Percentiles rank a stretch among this genome's conserved stretches.
phyloP scores from a whole-genome alignment of 2,888 invertebrate genomes.

The Tiliacea aurago region DNA sequence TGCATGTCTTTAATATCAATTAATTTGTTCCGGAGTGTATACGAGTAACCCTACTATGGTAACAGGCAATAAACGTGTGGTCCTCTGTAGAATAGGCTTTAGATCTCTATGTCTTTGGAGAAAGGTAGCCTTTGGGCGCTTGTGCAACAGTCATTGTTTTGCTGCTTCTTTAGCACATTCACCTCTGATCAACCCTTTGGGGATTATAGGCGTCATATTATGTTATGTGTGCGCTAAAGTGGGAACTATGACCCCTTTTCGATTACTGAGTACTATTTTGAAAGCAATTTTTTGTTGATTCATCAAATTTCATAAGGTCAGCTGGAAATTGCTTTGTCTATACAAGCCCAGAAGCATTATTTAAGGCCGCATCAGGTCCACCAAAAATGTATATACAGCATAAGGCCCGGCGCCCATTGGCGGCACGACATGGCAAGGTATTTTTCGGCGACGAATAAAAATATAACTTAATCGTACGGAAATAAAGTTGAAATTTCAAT shows the following conservation, averaged over 20 bases:
- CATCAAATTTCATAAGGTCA: not conserved
- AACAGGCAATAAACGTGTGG: slow-evolving; percentile 31
- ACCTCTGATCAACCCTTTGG: too few relatives aligned
- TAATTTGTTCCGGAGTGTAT: slow-evolving; percentile 14
- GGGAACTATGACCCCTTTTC: not conserved
- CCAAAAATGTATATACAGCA: not conserved
- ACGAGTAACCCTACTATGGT: too few relatives aligned
- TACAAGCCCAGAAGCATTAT: not conserved
- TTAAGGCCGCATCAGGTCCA: not conserved
- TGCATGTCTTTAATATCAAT: slow-evolving; percentile 25
- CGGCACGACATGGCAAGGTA: too few relatives aligned
- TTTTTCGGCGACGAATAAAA: too few relatives aligned
- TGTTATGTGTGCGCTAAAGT: too few relatives aligned
- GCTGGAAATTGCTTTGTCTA: not conserved
- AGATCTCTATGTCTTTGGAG: slow-evolving; percentile 17
- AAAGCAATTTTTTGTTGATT: not conserved
- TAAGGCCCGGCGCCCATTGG: too few relatives aligned
- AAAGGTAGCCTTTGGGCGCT: slow-evolving; percentile 34
- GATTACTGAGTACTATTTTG: not conserved
- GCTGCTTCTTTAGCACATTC: not conserved
- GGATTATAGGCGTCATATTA: too few relatives aligned
- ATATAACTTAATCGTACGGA: too few relatives aligned
- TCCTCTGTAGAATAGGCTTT: slow-evolving; percentile 17
- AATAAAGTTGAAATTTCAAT: too few relatives aligned
- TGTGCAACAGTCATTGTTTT: slow-evolving; percentile 16